Conservation (phyloP, 2,888 invertebrate genomes). For the Pseudoips prasinana region DNA sequence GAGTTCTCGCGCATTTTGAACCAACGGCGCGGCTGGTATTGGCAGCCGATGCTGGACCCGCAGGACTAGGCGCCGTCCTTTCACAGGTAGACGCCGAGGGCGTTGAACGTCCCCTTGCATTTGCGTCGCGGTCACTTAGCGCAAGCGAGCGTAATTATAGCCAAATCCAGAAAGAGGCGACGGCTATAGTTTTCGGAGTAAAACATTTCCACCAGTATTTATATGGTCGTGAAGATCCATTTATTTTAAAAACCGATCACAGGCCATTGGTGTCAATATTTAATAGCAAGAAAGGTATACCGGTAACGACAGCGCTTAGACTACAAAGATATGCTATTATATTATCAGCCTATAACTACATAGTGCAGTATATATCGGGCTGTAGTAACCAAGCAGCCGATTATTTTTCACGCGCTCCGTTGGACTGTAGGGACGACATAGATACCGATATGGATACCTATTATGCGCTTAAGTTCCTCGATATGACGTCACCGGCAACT, state of each 20-base stretch:
- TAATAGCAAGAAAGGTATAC: neutral
- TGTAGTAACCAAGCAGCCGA: neutral
- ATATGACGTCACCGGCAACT: neutral
- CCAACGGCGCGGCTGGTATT: neutral
- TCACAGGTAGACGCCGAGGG: neutral
- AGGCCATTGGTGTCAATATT: conserved; percentile 2
- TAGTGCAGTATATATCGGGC: neutral
- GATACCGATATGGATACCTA: neutral
- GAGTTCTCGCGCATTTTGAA: conserved; percentile 16
- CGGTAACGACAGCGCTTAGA: neutral
- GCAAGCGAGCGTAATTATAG: conserved; percentile 1
- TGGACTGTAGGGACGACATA: neutral
- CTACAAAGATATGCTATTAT: conserved; percentile 2
- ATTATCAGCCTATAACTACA: conserved; percentile 2
- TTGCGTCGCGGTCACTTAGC: neutral
- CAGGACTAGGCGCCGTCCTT: neutral
- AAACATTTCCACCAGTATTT: neutral
- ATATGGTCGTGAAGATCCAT: conserved; percentile 1
- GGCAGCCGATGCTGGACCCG: neutral
- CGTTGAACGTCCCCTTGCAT: neutral
- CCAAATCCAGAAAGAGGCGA: conserved; percentile 1
- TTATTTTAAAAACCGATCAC: conserved; percentile 3
- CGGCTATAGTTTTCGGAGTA: conserved; percentile 1
- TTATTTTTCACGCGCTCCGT: conserved; percentile 3
- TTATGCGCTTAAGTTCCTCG: neutral